These are phyloP conservation scores for Rhyacophila evoluta DNA, from an alignment of 2,888 invertebrate species.

Conservation along the genomic window DNA sequence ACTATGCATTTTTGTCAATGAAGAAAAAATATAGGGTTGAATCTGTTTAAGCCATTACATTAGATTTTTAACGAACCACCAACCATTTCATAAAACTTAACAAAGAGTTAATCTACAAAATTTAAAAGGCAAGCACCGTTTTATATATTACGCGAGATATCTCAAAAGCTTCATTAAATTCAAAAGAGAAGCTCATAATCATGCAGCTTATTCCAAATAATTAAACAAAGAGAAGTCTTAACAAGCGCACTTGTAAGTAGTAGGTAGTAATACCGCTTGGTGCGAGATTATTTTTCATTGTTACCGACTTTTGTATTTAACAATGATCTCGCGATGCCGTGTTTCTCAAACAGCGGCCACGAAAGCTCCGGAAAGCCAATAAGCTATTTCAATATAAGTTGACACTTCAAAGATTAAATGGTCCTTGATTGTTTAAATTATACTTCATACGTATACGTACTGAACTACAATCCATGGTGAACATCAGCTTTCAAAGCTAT, in stretches of 20 bases:
- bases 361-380: not conserved
- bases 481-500: too few relatives aligned
- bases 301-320: conserved; percentile 21
- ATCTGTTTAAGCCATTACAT: not conserved
- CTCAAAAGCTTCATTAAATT: conserved; percentile 19
- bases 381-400: not conserved
- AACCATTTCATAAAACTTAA: conserved; percentile 12
- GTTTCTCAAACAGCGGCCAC: not conserved
- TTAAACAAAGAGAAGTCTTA: conserved; percentile 13
- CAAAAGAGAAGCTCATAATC: conserved; percentile 19
- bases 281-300: conserved; percentile 26
- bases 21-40: too few relatives aligned
- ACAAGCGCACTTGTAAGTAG: conserved; percentile 4
- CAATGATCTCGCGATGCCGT: conserved; percentile 3
- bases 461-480: too few relatives aligned
- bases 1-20: too few relatives aligned
- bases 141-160: not conserved
- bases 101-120: conserved; percentile 14
- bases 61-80: not conserved
- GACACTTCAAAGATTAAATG: too few relatives aligned
- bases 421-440: too few relatives aligned
- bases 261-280: conserved; percentile 5
- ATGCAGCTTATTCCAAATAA: conserved; percentile 28
- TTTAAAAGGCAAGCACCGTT: not conserved
- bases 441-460: too few relatives aligned